Evolutionary conservation across 2,888 invertebrate species (phyloP), one percentile per base, ranked within the genome.

Genomic region (Cremastobaeus sp.): DNA sequence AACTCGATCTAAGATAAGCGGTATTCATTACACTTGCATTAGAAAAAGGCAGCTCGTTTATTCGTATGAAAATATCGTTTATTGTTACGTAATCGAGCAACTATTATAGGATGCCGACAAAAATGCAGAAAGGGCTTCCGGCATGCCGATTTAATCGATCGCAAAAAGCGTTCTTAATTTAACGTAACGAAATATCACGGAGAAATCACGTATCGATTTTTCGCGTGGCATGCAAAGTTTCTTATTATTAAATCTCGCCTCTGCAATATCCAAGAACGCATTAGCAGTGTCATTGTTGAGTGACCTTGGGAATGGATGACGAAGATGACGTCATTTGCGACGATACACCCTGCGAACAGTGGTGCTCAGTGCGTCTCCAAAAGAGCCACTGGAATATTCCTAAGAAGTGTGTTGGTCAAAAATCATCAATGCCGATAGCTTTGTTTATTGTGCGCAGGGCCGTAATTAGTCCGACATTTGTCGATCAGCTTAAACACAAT

Each of bases 281-380:
- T 64, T 70, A 54, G 70, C 72, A 60, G 64, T 64, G 65, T 72
- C 72, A 72, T 72, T 72, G 71, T 62, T 37, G 66, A 60, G 39
- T 75, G 74, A 75, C 75, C 75, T 75, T 75, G 75, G 62, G 20
- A 54, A 45, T 60, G 74, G 68, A 60, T 75, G 71, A 72, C 75
- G 71, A 50, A 34, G 50, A 14, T 75, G 75, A 75, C 68, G 75
- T 75, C 75, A 71, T 25, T 18, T 34, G 54, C 69, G 32, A 50
- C 68, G 59, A 54, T 75, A 75, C 72, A 66, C 72, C 72, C 75
- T 47, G 57, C 66, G 34, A 34, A 21, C 59, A 62, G 66, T 69
- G 73, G 54, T 43, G 37, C 72, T 60, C 65, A 73, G 39, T n/a
- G 21, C 39, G 25, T 18, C 41, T 14, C 39, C 55, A 14, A 45